phyloP scores from a whole-genome alignment of 1,140 invertebrate species.

The Neomicropteryx cornuta region DNA sequence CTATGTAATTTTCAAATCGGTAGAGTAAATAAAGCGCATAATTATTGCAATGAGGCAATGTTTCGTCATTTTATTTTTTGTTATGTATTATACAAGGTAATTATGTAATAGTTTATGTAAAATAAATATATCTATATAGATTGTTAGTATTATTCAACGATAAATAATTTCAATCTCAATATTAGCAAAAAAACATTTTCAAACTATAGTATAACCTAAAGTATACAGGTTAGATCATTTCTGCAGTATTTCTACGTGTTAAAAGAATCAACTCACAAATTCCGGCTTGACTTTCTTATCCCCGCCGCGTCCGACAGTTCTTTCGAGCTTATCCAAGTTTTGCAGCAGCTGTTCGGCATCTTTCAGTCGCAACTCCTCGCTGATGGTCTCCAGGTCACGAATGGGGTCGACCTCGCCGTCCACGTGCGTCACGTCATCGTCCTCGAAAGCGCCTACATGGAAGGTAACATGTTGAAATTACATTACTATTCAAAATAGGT shows the following conservation, averaged over 20 bases:
- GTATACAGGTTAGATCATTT: conserved; percentile 4
- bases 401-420: conserved; percentile 98
- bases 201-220: background rate
- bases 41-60: too few relatives aligned
- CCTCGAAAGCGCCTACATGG: conserved; percentile 85
- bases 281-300: conserved; percentile 95
- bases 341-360: conserved; percentile 79
- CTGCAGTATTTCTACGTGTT: too few relatives aligned
- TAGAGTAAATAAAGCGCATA: too few relatives aligned
- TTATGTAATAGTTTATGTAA: too few relatives aligned
- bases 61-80: too few relatives aligned
- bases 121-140: too few relatives aligned
- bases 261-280: conserved; percentile 64
- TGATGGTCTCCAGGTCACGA: conserved; percentile 93
- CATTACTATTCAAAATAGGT: background rate
- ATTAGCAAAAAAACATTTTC: conserved; percentile 1
- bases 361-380: conserved; percentile 89
- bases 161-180: too few relatives aligned
- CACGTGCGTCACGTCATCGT: conserved; percentile 95
- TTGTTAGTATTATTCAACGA: too few relatives aligned
- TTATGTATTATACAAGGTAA: too few relatives aligned
- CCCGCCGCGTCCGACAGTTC: conserved; percentile 73
- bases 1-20: too few relatives aligned
- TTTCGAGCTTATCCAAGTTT: conserved; percentile 80
- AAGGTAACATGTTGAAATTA: conserved; percentile 6